Conservation (phyloP, 2,797 vertebrate species). For the Galagoides demidoff region DNA sequence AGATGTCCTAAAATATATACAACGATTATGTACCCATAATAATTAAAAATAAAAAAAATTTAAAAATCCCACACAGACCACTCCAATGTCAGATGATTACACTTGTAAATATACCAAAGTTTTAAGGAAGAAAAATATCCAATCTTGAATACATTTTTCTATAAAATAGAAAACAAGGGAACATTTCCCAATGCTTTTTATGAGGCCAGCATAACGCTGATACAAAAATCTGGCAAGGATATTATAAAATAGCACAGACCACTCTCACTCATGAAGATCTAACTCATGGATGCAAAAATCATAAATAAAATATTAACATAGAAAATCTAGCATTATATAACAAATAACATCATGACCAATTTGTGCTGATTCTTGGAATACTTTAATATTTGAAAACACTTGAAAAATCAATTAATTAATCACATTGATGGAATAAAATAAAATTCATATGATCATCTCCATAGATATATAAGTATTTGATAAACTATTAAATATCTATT, state of each 20-base stretch:
- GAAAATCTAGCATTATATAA: conserved; percentile 3
- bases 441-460: conserved; percentile 13
- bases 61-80: neutral
- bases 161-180: conserved; percentile 37
- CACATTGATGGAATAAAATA: conserved; percentile 1
- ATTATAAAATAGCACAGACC: neutral
- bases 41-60: neutral
- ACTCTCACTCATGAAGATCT: conserved; percentile 6
- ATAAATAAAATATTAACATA: conserved; percentile 37
- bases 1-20: too few species aligned
- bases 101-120: conserved; percentile 29
- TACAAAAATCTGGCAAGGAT: conserved; percentile 29
- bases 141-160: conserved; percentile 18
- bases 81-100: neutral
- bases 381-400: neutral
- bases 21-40: neutral
- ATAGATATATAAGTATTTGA: neutral
- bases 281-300: conserved; percentile 18
- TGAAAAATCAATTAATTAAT: conserved; percentile 32
- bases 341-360: neutral
- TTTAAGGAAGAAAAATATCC: conserved; percentile 30
- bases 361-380: conserved; percentile 2
- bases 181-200: neutral
- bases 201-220: conserved; percentile 5
- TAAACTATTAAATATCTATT: conserved; percentile 8